phyloP scores from a whole-genome alignment of 2,113 vertebrate species.

The Erythrolamprus reginae region DNA sequence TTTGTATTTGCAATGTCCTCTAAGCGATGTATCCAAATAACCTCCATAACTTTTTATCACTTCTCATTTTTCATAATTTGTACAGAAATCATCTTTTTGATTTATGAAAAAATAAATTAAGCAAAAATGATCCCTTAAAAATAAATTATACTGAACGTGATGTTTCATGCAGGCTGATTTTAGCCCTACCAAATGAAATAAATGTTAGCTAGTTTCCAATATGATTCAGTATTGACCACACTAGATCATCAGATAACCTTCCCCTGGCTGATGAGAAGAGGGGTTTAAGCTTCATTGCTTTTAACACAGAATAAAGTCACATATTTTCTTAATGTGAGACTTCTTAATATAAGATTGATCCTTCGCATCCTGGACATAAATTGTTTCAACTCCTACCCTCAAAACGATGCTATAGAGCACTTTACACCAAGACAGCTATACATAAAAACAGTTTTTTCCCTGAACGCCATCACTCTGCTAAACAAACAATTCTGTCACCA shows the following conservation, averaged over 20 bases:
- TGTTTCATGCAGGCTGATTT: slow-evolving; percentile 9
- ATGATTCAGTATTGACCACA: background rate
- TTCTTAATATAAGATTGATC: no score
- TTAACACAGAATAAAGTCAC: background rate
- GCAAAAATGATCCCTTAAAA: background rate
- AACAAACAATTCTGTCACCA: no score
- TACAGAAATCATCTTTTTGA: slow-evolving; percentile 8
- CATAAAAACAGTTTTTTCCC: no score
- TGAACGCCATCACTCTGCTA: no score
- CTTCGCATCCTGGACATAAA: no score
- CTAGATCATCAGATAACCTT: background rate
- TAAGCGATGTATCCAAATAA: slow-evolving; percentile 34
- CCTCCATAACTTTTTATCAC: slow-evolving; percentile 14
- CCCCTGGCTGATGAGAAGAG: background rate
- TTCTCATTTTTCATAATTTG: slow-evolving; percentile 3
- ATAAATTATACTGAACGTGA: background rate
- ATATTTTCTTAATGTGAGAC: background rate
- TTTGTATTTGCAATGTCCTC: slow-evolving; percentile 28
- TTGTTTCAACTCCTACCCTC: no score
- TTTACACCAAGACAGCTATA: no score
- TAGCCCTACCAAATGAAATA: slow-evolving; percentile 23
- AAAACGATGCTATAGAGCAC: no score
- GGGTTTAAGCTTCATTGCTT: background rate
- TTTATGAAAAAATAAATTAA: background rate
- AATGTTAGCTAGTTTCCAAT: background rate